Evolutionary conservation across 1,140 invertebrate genomes (phyloP).

Genomic region (Aphelenchoides besseyi): DNA sequence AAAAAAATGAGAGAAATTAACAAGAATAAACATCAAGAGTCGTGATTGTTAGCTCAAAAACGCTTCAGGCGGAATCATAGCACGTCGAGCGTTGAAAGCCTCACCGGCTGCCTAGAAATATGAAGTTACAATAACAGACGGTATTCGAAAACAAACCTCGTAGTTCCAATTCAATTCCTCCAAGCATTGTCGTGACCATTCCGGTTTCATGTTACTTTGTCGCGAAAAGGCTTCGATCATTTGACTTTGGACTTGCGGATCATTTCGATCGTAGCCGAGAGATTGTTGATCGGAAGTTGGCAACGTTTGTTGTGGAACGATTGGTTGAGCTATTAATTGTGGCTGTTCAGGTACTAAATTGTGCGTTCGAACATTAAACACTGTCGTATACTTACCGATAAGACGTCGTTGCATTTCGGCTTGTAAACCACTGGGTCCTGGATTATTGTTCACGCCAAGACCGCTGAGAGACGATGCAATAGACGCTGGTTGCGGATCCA

Average conservation of each 20-base stretch:
- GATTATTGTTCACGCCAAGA: not conserved
- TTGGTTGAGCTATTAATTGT: no score
- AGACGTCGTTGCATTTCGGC: not conserved
- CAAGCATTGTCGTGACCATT: conserved; percentile 43
- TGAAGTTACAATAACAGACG: not conserved
- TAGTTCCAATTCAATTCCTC: conserved; percentile 35
- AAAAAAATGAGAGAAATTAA: no score
- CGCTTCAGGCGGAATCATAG: conserved; percentile 13
- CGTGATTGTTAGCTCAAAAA: no score
- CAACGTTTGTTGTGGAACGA: not conserved
- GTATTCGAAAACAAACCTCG: conserved; percentile 23
- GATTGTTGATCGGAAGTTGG: not conserved
- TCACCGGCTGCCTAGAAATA: conserved; percentile 30
- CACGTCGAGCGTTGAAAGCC: conserved; percentile 24
- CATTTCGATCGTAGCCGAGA: conserved; percentile 25
- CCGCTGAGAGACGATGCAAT: not conserved
- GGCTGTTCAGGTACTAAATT: not conserved
- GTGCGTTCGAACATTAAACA: conserved; percentile 18
- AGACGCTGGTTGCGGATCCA: not conserved
- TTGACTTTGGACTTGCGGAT: conserved; percentile 16
- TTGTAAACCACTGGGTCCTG: conserved; percentile 17
- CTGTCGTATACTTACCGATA: conserved; percentile 34
- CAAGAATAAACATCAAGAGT: no score
- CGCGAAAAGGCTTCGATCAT: conserved; percentile 43
- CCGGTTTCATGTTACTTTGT: conserved; percentile 45